A percentile compares a stretch with the other conserved stretches of the same genome.
Conservation (phyloP, 2,113 vertebrate genomes). For the Mastomys natalensis region DNA sequence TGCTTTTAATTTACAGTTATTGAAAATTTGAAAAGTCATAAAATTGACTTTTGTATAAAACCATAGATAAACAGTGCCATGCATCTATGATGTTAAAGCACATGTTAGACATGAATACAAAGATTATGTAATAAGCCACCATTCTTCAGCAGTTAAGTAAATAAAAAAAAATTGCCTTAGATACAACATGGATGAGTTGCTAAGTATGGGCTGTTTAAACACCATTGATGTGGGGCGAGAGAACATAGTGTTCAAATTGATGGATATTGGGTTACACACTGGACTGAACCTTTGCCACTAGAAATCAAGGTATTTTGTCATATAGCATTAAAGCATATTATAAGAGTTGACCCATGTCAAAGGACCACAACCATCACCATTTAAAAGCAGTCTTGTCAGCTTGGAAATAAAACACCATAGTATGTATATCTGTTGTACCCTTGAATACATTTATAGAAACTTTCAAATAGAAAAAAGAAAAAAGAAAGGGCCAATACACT, state of each 20-base stretch:
- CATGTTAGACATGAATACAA: slow-evolving; percentile 77
- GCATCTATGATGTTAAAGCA: slow-evolving; percentile 80
- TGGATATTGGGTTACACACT: slow-evolving; percentile 73
- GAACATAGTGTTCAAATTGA: slow-evolving; percentile 24
- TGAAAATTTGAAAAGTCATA: slow-evolving; percentile 83
- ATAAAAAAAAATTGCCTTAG: slow-evolving; percentile 70
- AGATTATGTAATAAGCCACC: slow-evolving; percentile 74
- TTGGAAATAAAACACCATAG: neutral
- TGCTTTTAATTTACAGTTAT: slow-evolving; percentile 79
- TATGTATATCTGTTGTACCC: slow-evolving; percentile 40
- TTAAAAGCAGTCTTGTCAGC: slow-evolving; percentile 49
- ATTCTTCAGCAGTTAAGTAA: slow-evolving; percentile 79
- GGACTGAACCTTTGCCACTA: slow-evolving; percentile 49
- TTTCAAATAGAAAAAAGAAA: slow-evolving; percentile 46
- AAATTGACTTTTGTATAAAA: slow-evolving; percentile 81
- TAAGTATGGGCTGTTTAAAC: slow-evolving; percentile 58
- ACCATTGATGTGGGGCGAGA: neutral
- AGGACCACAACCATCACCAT: slow-evolving; percentile 55
- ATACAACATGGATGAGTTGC: slow-evolving; percentile 61
- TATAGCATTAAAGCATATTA: slow-evolving; percentile 36
- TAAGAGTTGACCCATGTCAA: neutral
- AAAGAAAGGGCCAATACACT: neutral
- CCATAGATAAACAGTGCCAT: slow-evolving; percentile 68
- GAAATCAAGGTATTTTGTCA: slow-evolving; percentile 10
- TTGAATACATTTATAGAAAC: slow-evolving; percentile 68